phyloP scores from a whole-genome alignment of 2,888 invertebrate species.

The Hetaerina titia region DNA sequence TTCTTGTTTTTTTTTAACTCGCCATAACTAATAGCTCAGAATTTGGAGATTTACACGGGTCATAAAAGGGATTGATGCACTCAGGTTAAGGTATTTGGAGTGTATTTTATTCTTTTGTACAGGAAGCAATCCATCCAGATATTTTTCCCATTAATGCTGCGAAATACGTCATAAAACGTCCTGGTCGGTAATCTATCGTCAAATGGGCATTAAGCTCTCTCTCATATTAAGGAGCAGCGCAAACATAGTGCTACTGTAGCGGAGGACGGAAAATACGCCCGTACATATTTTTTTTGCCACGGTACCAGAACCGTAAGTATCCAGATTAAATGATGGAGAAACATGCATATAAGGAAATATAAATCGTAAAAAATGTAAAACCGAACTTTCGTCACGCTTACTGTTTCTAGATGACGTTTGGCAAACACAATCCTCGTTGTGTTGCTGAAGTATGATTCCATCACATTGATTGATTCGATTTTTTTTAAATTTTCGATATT shows the following conservation, averaged over 20 bases:
- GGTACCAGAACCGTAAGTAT: neutral
- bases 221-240: neutral
- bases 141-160: neutral
- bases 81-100: no score
- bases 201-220: neutral
- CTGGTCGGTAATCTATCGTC: neutral
- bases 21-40: no score
- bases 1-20: no score
- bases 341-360: neutral
- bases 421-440: neutral
- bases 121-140: neutral
- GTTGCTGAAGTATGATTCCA: neutral
- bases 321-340: neutral
- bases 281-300: neutral
- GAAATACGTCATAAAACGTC: neutral
- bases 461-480: no score
- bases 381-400: neutral
- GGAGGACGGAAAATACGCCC: neutral
- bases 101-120: no score
- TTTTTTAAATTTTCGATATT: no score
- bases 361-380: neutral
- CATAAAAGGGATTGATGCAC: no score
- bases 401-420: no score
- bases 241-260: neutral
- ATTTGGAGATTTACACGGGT: no score